Evolutionary conservation across 2,797 vertebrate genomes (phyloP).

Genomic region (Sardinella longiceps): DNA sequence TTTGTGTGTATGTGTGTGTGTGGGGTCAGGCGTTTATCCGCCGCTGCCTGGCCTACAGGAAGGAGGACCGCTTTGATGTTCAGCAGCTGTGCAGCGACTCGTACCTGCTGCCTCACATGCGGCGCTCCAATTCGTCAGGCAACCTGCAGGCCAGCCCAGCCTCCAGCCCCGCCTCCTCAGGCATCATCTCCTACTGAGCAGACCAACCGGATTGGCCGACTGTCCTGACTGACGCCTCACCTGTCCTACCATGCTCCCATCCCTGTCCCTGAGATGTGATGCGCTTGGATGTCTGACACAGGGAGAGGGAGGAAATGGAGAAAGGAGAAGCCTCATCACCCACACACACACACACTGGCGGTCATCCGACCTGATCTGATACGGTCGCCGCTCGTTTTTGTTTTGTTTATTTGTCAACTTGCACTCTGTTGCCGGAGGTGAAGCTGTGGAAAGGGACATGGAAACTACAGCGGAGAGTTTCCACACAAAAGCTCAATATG

Average conservation of each 20-base stretch:
- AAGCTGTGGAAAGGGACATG: background rate
- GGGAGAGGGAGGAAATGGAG: slow-evolving; percentile 21
- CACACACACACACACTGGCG: slow-evolving; percentile 27
- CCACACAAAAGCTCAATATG: background rate
- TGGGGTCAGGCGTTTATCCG: slow-evolving; percentile 91
- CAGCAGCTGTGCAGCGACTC: slow-evolving; percentile 97
- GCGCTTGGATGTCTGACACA: slow-evolving; percentile 51
- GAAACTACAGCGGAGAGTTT: background rate
- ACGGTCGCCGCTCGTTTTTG: background rate
- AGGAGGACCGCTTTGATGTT: slow-evolving; percentile 97
- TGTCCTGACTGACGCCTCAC: slow-evolving; percentile 47
- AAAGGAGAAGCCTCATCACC: slow-evolving; percentile 31
- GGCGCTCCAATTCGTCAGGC: slow-evolving; percentile 97
- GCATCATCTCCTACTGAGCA: slow-evolving; percentile 85
- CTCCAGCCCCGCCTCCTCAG: slow-evolving; percentile 82
- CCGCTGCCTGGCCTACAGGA: slow-evolving; percentile 96
- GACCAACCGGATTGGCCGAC: slow-evolving; percentile 63
- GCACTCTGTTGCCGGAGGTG: background rate
- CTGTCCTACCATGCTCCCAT: slow-evolving; percentile 67
- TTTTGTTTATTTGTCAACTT: background rate
- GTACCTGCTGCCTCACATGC: slow-evolving; percentile 98
- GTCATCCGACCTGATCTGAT: slow-evolving; percentile 17
- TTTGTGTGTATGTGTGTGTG: background rate
- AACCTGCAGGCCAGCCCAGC: slow-evolving; percentile 87
- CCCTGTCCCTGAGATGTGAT: slow-evolving; percentile 63